Base-by-base conservation (phyloP, 2,113 vertebrate species). In the Notarius quadriscutis region DNA sequence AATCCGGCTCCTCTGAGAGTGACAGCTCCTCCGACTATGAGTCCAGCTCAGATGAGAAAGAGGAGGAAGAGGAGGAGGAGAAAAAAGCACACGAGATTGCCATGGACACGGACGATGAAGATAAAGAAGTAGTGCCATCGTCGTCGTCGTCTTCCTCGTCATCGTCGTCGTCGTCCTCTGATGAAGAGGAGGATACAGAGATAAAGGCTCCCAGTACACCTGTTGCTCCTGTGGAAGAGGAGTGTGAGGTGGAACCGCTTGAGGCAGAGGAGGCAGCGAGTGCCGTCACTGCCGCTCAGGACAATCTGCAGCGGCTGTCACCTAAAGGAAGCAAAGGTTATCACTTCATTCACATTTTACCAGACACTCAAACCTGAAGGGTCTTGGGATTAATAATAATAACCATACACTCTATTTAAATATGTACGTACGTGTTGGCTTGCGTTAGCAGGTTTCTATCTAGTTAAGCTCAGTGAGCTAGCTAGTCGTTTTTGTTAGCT, bases 11-110 rank as follows among this genome's bases (percentile, higher is more conserved):
- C 2, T 97, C 95, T 0, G 96, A 94, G 86, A 97, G 96, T 9
- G 95, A 95, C 0, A 96, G 96, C 74, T 98, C 97, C 62, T 98
- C 97, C 0, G 97, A 97, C 62, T 98, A 97, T 0, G 98, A 97
- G 86, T 94, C 97, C 14, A 98, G 96, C 17, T 97, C 97, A 0
- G 97, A 96, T 0, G 96, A 96, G 0, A 95, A 95, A 0, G 93
- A 94, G 0, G 95, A 95, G 8, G 95, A 95, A 0, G 95, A 95
- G 0, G 95, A 92, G 0, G 92, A 93, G 12, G 94, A 77, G 0
- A 93, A 90, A 25, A 81, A 81, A 75, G 30, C 30, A 17, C 18
- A 25, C 8, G 91, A 92, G 1, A 93, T 93, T 0, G 92, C 87
- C 0, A 94, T 93, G 0, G 94, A 93, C 0, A 94, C 93, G 0